Base-by-base conservation (phyloP, 2,113 vertebrate genomes). In the Spheniscus mendiculus region DNA sequence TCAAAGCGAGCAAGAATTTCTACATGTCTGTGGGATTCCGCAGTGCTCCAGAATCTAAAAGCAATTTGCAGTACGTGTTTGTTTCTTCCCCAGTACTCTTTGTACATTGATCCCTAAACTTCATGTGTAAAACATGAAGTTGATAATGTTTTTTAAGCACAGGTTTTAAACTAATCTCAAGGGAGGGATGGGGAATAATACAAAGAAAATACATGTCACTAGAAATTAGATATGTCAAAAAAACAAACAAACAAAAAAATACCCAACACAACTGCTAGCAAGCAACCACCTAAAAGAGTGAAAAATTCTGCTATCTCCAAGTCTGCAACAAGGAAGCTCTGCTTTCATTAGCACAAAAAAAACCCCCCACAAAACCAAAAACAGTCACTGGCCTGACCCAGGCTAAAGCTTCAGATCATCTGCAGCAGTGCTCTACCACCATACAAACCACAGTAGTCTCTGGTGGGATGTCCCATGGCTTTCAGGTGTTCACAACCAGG, bases 21-120 rank as follows among this genome's bases (percentile, higher is more conserved):
- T 76, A 29, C 10, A 22, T 0, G 0, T 74, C 49, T 72, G 32
- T 58, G 38, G 40, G 15, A 71, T 38, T 61, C 17, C 45, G 53
- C 44, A 65, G 49, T 19, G 8, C 25, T 88, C n/a, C 62, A 90
- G 59, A 85, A 59, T 29, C 22, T 73, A 76, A 73, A 90, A 83
- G 15, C 19, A 67, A 91, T 53, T 53, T 83, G 36, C 15, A 63
- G 25, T 21, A 40, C 2, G 0, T 15, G 22, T 55, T 83, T 79
- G 12, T 29, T 89, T 74, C 45, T 30, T 90, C 36, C 23, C 12
- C 21, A 38, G 25, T 9, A 49, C 15, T 36, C 11, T 70, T 61
- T 73, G 19, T 17, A 36, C 10, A 56, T 30, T 0, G 0, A 63
- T 32, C 27, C 44, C 36, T 45, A 66, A 83, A 65, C 22, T 56